Percentiles rank a stretch among this genome's conserved stretches.
Conservation (phyloP, 2,113 vertebrate genomes). For the Cyanoliseus patagonus region DNA sequence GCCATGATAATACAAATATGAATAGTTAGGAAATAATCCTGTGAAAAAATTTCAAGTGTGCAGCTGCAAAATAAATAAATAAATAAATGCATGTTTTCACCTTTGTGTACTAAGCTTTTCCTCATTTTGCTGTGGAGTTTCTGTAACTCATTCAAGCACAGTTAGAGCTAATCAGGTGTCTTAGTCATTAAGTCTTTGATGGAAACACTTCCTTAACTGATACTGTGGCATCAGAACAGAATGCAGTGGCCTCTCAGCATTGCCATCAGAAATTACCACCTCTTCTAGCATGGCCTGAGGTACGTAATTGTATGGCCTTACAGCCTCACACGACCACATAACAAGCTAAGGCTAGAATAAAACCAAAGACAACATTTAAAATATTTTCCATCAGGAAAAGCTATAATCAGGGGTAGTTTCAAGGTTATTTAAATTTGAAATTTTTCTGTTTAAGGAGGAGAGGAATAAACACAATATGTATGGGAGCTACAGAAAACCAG, state of each 20-base stretch:
- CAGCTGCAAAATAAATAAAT: not conserved
- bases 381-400: not conserved
- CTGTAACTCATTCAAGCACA: not conserved
- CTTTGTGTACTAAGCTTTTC: not conserved
- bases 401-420: not conserved
- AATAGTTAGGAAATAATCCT: not conserved
- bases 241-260: not conserved
- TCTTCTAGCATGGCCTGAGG: not conserved
- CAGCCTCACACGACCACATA: not conserved
- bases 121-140: not conserved
- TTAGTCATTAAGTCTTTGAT: not conserved
- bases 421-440: not conserved
- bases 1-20: not conserved
- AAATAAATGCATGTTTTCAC: not conserved
- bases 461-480: not conserved
- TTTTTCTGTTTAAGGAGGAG: not conserved
- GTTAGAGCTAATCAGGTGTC: not conserved
- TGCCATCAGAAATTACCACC: not conserved
- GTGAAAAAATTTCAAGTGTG: not conserved
- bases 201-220: not conserved
- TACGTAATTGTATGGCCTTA: not conserved
- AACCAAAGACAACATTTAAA: not conserved
- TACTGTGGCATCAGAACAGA: not conserved
- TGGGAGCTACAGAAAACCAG: not conserved
- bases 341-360: not conserved